Evolutionary conservation across 2,113 vertebrate species (phyloP).

Genomic region (Tychaedon coryphoeus): DNA sequence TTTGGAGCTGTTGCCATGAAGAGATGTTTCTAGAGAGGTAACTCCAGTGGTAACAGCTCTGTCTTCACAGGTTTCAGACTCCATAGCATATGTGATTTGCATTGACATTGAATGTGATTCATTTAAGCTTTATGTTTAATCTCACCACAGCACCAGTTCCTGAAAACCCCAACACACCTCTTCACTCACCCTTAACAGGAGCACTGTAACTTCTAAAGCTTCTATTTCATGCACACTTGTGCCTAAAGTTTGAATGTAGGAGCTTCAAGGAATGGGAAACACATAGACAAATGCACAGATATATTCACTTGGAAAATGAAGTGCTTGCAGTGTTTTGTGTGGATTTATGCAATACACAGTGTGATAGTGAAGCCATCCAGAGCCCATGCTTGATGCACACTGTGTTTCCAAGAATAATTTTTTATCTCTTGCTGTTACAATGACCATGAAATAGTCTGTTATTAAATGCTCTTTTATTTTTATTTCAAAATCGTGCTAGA

Average conservation of each 20-base stretch:
- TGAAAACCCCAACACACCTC: background rate
- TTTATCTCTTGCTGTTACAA: background rate
- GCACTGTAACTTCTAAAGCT: background rate
- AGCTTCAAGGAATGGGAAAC: background rate
- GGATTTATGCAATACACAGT: background rate
- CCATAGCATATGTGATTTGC: background rate
- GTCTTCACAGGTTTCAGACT: background rate
- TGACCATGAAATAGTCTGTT: background rate
- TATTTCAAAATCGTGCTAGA: background rate
- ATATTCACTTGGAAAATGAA: background rate
- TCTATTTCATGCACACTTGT: background rate
- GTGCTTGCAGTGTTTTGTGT: background rate
- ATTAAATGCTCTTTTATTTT: background rate
- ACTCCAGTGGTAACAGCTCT: background rate
- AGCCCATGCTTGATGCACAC: background rate
- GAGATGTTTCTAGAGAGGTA: background rate
- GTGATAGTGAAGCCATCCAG: constrained; percentile 4
- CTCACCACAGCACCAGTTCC: background rate
- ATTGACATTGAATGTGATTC: background rate
- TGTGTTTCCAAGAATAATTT: background rate
- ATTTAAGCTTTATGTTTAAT: background rate
- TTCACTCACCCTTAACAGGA: background rate
- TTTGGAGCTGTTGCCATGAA: background rate
- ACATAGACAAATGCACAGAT: background rate
- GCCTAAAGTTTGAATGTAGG: constrained; percentile 31